A percentile compares a stretch with the other conserved stretches of the same genome.
These are phyloP conservation scores for Galemys pyrenaicus DNA, from an alignment of 2,113 vertebrate genomes.

Conservation along the genomic window DNA sequence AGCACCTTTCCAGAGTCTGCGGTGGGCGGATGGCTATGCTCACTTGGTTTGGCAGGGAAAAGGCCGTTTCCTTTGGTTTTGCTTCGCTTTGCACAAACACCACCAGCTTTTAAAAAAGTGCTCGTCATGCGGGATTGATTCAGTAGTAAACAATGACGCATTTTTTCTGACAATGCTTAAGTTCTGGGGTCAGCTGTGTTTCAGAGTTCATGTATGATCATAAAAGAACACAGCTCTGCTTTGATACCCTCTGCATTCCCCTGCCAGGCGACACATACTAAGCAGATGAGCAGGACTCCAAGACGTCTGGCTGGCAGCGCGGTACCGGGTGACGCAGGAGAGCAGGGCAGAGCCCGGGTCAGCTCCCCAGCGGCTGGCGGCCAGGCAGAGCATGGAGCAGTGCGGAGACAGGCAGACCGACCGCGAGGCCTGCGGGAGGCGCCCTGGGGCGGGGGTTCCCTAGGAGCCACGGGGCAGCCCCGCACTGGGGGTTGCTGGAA, in stretches of 20 bases:
- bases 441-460: no score
- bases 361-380: neutral
- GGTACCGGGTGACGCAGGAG: rapidly evolving
- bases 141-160: neutral
- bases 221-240: neutral
- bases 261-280: neutral
- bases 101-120: neutral
- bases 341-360: neutral
- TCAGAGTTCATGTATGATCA: neutral
- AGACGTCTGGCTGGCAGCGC: neutral
- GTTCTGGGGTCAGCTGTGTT: neutral
- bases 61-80: neutral
- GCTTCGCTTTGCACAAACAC: neutral
- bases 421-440: no score
- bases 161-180: neutral
- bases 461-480: no score
- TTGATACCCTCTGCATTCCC: neutral
- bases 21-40: neutral
- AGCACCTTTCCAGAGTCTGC: neutral
- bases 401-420: no score
- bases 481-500: rapidly evolving
- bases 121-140: neutral
- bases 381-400: no score
- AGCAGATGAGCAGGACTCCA: neutral
- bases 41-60: neutral